phyloP scores from a whole-genome alignment of 2,888 invertebrate species.

The Yponomeuta plumbellus region DNA sequence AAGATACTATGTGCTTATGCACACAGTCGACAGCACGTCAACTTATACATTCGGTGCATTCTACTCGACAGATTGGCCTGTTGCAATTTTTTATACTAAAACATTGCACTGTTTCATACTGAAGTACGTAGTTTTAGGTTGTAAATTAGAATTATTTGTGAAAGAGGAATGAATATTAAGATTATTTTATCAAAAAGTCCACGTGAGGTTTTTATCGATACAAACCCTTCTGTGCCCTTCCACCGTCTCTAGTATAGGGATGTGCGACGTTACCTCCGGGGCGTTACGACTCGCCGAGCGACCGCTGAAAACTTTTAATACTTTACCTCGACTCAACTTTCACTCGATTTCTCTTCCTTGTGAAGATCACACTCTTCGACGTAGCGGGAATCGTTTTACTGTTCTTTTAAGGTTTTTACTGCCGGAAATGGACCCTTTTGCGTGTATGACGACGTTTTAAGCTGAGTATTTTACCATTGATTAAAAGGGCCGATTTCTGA shows the following conservation, averaged over 20 bases:
- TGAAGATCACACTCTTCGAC: constrained; percentile 59
- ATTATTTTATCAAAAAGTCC: not conserved
- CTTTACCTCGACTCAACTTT: constrained; percentile 73
- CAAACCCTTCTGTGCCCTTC: not conserved
- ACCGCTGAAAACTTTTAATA: constrained; percentile 73
- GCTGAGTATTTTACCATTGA: too few species aligned
- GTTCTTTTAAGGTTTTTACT: constrained; percentile 41
- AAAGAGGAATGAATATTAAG: not conserved
- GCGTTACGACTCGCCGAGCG: not conserved
- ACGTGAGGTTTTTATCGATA: constrained; percentile 19
- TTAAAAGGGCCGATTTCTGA: too few species aligned
- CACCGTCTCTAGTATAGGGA: not conserved
- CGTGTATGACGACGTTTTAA: not conserved
- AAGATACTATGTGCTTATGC: too few species aligned
- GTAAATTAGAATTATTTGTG: too few species aligned
- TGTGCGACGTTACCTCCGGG: not conserved
- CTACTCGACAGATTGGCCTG: too few species aligned
- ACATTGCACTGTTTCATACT: not conserved
- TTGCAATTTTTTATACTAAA: too few species aligned
- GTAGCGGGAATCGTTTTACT: constrained; percentile 51
- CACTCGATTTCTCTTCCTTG: constrained; percentile 72
- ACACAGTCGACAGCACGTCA: too few species aligned
- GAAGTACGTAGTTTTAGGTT: not conserved
- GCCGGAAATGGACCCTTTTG: not conserved
- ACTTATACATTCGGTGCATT: too few species aligned